Evolutionary conservation across 2,888 invertebrate species (phyloP), one percentile per base, ranked within the genome.

Genomic region (Lepidochitona cinerea): DNA sequence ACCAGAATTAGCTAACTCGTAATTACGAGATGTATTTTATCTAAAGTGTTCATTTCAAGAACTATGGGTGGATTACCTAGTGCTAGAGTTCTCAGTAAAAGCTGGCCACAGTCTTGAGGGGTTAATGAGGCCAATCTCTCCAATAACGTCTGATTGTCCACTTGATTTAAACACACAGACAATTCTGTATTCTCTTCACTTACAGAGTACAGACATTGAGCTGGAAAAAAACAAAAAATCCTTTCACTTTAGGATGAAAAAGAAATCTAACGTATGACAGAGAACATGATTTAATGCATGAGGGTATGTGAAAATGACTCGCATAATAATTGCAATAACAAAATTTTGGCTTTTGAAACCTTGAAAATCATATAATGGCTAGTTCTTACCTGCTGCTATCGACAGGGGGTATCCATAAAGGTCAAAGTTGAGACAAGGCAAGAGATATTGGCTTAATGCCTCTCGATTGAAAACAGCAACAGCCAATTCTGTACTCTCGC

Each of bases 191-290:
- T 95, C 79, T 95, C 94, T 90, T 95, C 95, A 0, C 94, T 93
- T 53, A 95, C 92, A 5, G 94, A 94, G 83, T 94, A 92, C 7
- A 95, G 89, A 84, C 94, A 95, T 83, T 95, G 94, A 53, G 94
- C 92, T 75, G 93, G 93, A 92, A 79, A 92, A 65, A 14, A 67
- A 41, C 9, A 76, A 37, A 73, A 4, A n/a, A n/a, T n/a, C n/a
- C n/a, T n/a, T n/a, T n/a, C n/a, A n/a, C n/a, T n/a, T n/a, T n/a
- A n/a, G n/a, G n/a, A n/a, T n/a, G n/a, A n/a, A n/a, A n/a, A n/a
- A n/a, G n/a, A n/a, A n/a, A n/a, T n/a, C n/a, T n/a, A n/a, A n/a
- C n/a, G n/a, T n/a, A n/a, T n/a, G n/a, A n/a, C n/a, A n/a, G n/a
- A n/a, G n/a, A n/a, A n/a, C n/a, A n/a, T n/a, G n/a, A n/a, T n/a